Conservation (phyloP, 2,113 vertebrate species). For the Sylvietta virens region DNA sequence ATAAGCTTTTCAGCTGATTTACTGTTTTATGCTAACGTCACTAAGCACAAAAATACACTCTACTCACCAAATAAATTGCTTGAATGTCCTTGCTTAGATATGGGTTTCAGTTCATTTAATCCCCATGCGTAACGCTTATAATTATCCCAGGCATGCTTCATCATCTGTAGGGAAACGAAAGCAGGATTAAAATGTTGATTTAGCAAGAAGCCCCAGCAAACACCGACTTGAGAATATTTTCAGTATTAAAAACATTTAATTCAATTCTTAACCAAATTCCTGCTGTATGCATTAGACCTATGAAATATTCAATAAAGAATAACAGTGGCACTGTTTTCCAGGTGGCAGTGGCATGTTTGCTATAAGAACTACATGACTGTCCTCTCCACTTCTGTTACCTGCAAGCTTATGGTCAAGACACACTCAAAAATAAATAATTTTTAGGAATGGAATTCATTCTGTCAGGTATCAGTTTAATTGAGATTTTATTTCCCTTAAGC, state of each 20-base stretch:
- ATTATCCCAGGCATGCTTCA: slow-evolving; percentile 96
- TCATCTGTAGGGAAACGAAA: slow-evolving; percentile 86
- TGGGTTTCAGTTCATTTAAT: slow-evolving; percentile 92
- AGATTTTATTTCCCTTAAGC: neutral
- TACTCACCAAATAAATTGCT: slow-evolving; percentile 99
- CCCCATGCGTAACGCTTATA: slow-evolving; percentile 95
- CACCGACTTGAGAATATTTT: neutral
- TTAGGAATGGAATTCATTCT: neutral
- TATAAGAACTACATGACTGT: neutral
- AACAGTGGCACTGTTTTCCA: neutral
- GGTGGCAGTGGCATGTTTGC: neutral
- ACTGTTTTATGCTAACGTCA: slow-evolving; percentile 20
- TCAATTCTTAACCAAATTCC: slow-evolving; percentile 10
- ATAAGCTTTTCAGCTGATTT: slow-evolving; percentile 47
- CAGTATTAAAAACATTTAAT: slow-evolving; percentile 20
- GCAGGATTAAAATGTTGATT: slow-evolving; percentile 59
- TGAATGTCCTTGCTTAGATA: slow-evolving; percentile 96
- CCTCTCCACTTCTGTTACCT: neutral
- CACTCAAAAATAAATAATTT: neutral
- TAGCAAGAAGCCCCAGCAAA: slow-evolving; percentile 48
- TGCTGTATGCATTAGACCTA: neutral
- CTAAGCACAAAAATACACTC: slow-evolving; percentile 46
- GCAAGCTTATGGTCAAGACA: neutral
- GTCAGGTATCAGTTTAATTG: neutral
- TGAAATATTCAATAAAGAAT: neutral